phyloP scores from a whole-genome alignment of 2,888 invertebrate genomes.

The Podabrus alpinus region DNA sequence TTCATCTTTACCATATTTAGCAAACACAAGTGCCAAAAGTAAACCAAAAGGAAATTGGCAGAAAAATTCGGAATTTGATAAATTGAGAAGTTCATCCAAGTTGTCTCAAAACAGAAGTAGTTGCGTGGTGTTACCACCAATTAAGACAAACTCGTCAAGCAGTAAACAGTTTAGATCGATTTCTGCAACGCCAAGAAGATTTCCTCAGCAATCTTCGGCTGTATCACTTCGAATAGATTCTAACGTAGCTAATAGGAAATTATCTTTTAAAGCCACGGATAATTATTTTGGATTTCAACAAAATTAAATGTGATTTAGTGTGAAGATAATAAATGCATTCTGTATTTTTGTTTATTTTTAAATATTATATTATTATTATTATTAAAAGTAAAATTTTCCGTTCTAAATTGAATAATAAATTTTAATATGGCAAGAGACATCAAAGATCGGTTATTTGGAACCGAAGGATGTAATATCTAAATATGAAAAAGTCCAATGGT shows the following conservation, averaged over 20 bases:
- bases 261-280: neutral
- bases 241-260: neutral
- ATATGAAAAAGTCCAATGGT: neutral
- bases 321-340: neutral
- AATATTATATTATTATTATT: too few relatives aligned
- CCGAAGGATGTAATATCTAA: too few relatives aligned
- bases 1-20: slow-evolving; percentile 46
- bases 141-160: slow-evolving; percentile 35
- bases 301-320: neutral
- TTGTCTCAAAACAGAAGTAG: slow-evolving; percentile 30
- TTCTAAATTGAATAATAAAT: neutral
- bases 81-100: slow-evolving; percentile 18
- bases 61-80: slow-evolving; percentile 11
- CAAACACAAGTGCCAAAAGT: slow-evolving; percentile 33
- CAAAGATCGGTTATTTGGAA: too few relatives aligned
- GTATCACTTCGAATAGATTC: slow-evolving; percentile 11
- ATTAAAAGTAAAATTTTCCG: neutral
- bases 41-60: slow-evolving; percentile 14
- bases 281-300: neutral
- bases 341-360: neutral
- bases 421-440: neutral
- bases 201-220: slow-evolving; percentile 27
- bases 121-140: slow-evolving; percentile 44
- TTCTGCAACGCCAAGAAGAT: slow-evolving; percentile 47
- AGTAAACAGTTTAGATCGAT: slow-evolving; percentile 45